Base-by-base conservation (phyloP, 2,888 invertebrate genomes). In the Philereme vetulata region DNA sequence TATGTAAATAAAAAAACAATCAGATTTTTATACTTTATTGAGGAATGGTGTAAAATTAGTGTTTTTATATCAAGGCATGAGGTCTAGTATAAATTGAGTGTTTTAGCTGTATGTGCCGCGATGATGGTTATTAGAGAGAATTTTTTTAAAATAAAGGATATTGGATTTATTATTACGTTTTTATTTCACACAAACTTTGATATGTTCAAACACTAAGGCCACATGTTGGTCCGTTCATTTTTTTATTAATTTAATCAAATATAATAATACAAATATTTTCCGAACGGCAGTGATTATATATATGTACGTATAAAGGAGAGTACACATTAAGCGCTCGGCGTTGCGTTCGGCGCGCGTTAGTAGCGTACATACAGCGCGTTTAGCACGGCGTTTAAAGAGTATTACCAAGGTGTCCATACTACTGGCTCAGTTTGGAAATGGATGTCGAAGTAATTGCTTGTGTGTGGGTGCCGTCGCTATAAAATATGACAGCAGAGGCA, bases 1-100 rank as follows among this genome's bases (percentile, higher is more conserved):
- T n/a, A n/a, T n/a, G n/a, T n/a, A n/a, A 73, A 74, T 75, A 74
- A 78, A 77, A 72, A 59, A 77, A 77, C 75, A 72, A 76, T 63
- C 71, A 49, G 64, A 47, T 63, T 77, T 64, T 69, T 71, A 75
- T 78, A 78, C 64, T 88, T 88, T 87, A 88, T 88, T 87, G 74
- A 82, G 85, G 84, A 85, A 85, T 85, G 83, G 77, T 80, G 80
- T 82, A 81, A 80, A 78, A 76, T 72, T 77, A 70, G 74, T 79
- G 76, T 76, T 74, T 72, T 75, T 72, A 65, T 73, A 70, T 70
- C 65, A 65, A 54, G 49, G 47, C 21, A 35, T 66, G 45, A 68
- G 67, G 60, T 71, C 43, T 73, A 70, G 68, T 63, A 67, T 71
- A 72, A 75, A 78, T 80, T 72, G 51, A 54, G 78, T 82, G 76